A percentile compares a stretch with the other conserved stretches of the same genome.
These are phyloP conservation scores for Drosophila murphyi DNA, from an alignment of 1,140 invertebrate species.

Conservation along the genomic window DNA sequence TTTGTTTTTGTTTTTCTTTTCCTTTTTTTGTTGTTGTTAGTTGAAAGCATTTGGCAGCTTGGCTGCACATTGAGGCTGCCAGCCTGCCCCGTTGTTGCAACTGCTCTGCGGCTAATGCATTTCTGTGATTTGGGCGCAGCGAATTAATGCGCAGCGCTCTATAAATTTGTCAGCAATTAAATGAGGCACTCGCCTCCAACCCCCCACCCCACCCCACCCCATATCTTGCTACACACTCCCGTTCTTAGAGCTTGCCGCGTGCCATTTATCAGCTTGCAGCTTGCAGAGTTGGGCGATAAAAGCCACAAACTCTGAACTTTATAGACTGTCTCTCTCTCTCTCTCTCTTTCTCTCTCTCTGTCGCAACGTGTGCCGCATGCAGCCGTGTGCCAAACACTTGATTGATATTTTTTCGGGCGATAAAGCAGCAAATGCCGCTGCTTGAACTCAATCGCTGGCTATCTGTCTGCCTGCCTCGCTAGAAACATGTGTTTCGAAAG, in stretches of 20 bases:
- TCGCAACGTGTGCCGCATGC: slow-evolving; percentile 27
- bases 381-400: slow-evolving; percentile 48
- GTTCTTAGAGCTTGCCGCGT: slow-evolving; percentile 13
- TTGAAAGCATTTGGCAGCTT: slow-evolving; percentile 70
- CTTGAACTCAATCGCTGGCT: slow-evolving; percentile 16
- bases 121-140: slow-evolving; percentile 80
- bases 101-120: slow-evolving; percentile 68
- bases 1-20: too few species aligned
- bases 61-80: slow-evolving; percentile 76
- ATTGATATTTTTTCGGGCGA: slow-evolving; percentile 74
- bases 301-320: slow-evolving; percentile 79
- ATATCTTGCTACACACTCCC: neutral
- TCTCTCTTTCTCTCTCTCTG: neutral
- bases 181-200: slow-evolving; percentile 56
- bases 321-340: slow-evolving; percentile 55
- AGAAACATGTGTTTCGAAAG: slow-evolving; percentile 30
- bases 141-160: slow-evolving; percentile 82
- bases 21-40: slow-evolving; percentile 12
- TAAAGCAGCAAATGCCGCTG: slow-evolving; percentile 58
- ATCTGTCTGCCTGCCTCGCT: neutral
- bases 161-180: slow-evolving; percentile 84
- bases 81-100: slow-evolving; percentile 34
- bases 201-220: neutral
- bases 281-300: slow-evolving; percentile 49
- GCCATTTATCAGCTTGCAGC: slow-evolving; percentile 38